Base-by-base conservation (phyloP, 2,797 vertebrate species). In the Psittacula derbiana region DNA sequence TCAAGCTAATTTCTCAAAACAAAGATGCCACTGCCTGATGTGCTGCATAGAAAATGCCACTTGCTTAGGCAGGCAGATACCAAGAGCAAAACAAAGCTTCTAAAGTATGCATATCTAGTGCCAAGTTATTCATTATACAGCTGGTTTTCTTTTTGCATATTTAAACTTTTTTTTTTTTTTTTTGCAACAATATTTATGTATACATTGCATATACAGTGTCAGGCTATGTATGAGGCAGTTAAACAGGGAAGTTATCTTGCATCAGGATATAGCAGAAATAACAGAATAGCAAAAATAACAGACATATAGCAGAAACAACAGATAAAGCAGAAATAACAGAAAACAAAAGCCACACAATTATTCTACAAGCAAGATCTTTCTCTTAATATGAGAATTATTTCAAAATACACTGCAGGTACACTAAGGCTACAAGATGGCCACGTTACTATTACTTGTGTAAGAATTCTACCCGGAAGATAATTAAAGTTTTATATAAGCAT, bases 91-190 rank as follows among this genome's bases (percentile, higher is more conserved):
- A 58, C 33, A 40, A 75, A 43, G 4, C 20, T 80, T 52, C 65
- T 50, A n/a, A 89, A 60, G 24, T n/a, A 47, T 58, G 33, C 28
- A 27, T 69, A 7, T 75, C 36, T 80, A 58, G 11, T 80, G 21
- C 17, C 16, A 69, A 46, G 19, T 84, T 90, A 67, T 74, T 92
- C 50, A 62, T 88, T 67, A 36, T 10, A 24, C 10, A 6, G 14
- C 25, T 67, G 4, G 2, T 75, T 49, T 76, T 52, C 23, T 20
- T 82, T 86, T 76, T 86, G 47, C n/a, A 31, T 52, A 28, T 80
- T 95, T 80, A 74, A 74, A 72, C n/a, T 90, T 89, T 84, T 92
- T 43, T 92, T 84, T 92, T 43, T 92, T 74, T 55, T 71, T 90
- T 87, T 81, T 91, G 12, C 25, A 52, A 27, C 16, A 57, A 6